Conservation (phyloP, 1,140 invertebrate genomes). For the Procambarus clarkii region DNA sequence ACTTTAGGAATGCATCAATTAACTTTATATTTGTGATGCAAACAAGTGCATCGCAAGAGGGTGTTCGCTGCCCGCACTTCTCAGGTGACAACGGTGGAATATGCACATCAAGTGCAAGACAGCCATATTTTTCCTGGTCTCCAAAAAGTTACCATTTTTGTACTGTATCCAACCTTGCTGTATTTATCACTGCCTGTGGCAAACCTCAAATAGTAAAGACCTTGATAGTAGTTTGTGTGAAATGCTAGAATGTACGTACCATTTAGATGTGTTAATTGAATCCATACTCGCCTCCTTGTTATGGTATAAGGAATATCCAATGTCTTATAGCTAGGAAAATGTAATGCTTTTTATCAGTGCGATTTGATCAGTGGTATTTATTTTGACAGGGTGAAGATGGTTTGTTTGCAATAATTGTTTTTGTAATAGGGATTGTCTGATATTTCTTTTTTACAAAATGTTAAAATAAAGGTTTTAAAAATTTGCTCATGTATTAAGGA, state of each 20-base stretch:
- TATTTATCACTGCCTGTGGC: slow-evolving; percentile 8
- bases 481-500: no score
- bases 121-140: not conserved
- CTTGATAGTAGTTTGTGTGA: slow-evolving; percentile 2
- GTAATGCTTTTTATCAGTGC: not conserved
- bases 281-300: not conserved
- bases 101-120: not conserved
- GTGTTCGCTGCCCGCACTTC: not conserved
- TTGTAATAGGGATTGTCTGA: no score
- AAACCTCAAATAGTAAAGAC: slow-evolving; percentile 11
- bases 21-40: not conserved
- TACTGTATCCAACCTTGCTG: not conserved
- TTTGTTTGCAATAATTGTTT: no score
- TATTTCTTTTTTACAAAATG: no score
- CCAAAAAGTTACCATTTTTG: slow-evolving; percentile 1
- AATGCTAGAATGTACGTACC: not conserved
- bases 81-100: not conserved
- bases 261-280: not conserved
- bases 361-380: not conserved
- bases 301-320: not conserved
- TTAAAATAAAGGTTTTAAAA: no score
- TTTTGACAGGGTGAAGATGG: not conserved
- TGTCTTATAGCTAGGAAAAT: not conserved
- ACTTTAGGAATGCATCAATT: not conserved
- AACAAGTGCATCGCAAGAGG: not conserved